Evolutionary conservation across 2,888 invertebrate genomes (phyloP).

Genomic region (Branchinecta sandiegonensis): DNA sequence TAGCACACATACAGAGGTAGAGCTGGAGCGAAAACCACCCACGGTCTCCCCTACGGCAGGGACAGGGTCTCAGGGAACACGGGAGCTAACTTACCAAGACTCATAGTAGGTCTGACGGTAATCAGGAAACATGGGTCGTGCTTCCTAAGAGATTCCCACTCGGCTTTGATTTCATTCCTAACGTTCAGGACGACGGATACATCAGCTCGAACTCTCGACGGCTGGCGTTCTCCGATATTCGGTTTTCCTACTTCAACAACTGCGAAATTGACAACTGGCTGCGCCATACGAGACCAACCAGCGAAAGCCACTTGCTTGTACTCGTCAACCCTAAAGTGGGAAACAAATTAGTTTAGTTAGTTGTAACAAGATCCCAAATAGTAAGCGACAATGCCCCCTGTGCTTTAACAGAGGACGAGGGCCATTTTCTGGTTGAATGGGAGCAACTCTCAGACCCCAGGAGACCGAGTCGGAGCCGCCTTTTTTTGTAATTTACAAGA

Average conservation of each 20-base stretch:
- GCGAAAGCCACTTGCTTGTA: slow-evolving; percentile 75
- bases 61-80: neutral
- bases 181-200: slow-evolving; percentile 83
- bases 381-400: too few relatives aligned
- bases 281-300: slow-evolving; percentile 98
- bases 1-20: too few relatives aligned
- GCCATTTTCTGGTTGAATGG: too few relatives aligned
- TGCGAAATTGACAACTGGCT: slow-evolving; percentile 77
- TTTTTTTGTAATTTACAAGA: too few relatives aligned
- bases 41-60: neutral
- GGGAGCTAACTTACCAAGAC: slow-evolving; percentile 48
- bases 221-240: slow-evolving; percentile 81
- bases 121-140: slow-evolving; percentile 97
- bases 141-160: slow-evolving; percentile 91
- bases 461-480: too few relatives aligned
- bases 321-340: slow-evolving; percentile 55
- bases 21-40: neutral
- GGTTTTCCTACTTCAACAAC: slow-evolving; percentile 89
- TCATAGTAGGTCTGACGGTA: slow-evolving; percentile 67
- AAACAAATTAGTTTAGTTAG: too few relatives aligned
- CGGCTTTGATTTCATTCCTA: slow-evolving; percentile 74
- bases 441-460: too few relatives aligned
- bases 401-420: too few relatives aligned
- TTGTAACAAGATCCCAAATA: too few relatives aligned
- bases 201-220: slow-evolving; percentile 88